phyloP scores from a whole-genome alignment of 2,113 vertebrate genomes.

The Progne subis region DNA sequence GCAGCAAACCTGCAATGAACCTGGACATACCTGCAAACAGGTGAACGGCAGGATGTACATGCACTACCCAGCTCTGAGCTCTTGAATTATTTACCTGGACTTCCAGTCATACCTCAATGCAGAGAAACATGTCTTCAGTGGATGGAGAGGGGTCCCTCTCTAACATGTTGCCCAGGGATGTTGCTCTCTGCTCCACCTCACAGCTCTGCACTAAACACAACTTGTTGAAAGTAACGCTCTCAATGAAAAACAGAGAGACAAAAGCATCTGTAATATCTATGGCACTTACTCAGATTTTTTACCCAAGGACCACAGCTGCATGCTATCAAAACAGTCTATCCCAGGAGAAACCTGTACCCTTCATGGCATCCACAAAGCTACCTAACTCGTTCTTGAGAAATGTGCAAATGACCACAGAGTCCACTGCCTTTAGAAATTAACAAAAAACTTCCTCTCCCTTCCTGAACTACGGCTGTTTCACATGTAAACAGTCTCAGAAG shows the following conservation, averaged over 20 bases:
- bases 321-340: not conserved
- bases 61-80: not conserved
- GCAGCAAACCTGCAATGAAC: not conserved
- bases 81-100: not conserved
- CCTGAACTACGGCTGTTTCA: not conserved
- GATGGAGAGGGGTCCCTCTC: not conserved
- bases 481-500: not conserved
- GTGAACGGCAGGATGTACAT: not conserved
- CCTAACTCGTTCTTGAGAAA: not conserved
- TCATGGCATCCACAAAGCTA: not conserved
- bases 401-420: not conserved
- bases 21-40: fast-evolving
- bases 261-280: not conserved
- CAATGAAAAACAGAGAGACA: not conserved
- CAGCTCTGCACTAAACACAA: not conserved
- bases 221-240: not conserved
- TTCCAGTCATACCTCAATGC: not conserved
- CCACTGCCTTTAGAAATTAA: not conserved
- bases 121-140: not conserved
- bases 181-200: not conserved
- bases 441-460: not conserved
- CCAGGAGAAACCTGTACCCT: not conserved
- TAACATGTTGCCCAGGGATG: not conserved
- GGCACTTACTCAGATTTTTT: not conserved
- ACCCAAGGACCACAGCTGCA: not conserved